Percentiles rank a stretch among this genome's conserved stretches.
phyloP scores from a whole-genome alignment of 2,888 invertebrate genomes.

The Sipha maydis region DNA sequence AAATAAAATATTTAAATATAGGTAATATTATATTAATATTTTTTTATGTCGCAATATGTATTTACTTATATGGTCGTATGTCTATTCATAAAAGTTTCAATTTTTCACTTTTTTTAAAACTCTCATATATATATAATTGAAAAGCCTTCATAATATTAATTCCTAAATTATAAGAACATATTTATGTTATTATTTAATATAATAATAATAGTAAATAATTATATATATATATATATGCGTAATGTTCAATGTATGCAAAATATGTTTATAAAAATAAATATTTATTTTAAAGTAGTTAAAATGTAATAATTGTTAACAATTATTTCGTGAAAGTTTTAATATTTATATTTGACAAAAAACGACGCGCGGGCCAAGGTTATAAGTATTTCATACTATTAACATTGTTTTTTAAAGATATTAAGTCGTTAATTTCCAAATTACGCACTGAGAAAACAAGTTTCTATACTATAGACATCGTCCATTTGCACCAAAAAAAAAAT shows the following conservation, averaged over 20 bases:
- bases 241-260: neutral
- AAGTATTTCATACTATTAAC: neutral
- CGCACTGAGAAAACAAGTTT: neutral
- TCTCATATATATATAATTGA: too few species aligned
- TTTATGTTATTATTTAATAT: neutral
- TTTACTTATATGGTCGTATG: too few species aligned
- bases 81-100: neutral
- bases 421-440: conserved; percentile 1
- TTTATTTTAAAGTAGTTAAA: neutral
- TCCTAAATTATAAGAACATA: neutral
- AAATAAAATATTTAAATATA: too few species aligned
- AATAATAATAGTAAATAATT: too few species aligned
- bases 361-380: conserved; percentile 4
- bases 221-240: too few species aligned
- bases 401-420: neutral
- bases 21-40: too few species aligned
- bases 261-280: neutral
- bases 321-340: neutral
- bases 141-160: neutral
- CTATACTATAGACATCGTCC: too few species aligned
- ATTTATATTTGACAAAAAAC: neutral
- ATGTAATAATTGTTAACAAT: neutral
- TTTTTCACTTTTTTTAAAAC: neutral
- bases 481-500: too few species aligned
- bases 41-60: too few species aligned